Conservation (phyloP, 2,113 vertebrate genomes). For the Erythrocercus mccallii region DNA sequence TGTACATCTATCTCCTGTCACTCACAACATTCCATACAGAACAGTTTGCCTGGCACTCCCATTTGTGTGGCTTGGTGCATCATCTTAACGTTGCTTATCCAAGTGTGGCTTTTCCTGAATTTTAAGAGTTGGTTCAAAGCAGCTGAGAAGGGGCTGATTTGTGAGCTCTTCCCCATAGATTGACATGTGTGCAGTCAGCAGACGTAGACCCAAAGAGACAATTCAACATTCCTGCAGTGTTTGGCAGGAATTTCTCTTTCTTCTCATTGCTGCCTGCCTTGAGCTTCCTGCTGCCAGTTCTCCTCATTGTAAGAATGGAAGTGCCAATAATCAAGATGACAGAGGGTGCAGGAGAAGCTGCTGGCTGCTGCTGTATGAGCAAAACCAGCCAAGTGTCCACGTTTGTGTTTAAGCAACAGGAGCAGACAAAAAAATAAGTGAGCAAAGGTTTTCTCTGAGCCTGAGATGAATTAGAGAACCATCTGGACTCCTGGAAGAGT, state of each 20-base stretch:
- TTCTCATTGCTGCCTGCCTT: not conserved
- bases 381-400: not conserved
- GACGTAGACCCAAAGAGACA: not conserved
- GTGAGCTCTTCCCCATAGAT: not conserved
- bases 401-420: not conserved
- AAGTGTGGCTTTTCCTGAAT: not conserved
- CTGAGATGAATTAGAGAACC: not conserved
- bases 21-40: not conserved
- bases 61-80: not conserved
- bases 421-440: not conserved
- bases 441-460: not conserved
- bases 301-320: not conserved
- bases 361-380: not conserved
- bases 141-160: not conserved
- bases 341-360: not conserved
- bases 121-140: not conserved
- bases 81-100: not conserved
- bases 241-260: not conserved
- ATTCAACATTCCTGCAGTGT: not conserved
- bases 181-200: not conserved
- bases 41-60: not conserved
- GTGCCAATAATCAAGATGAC: not conserved
- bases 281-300: not conserved
- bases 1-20: not conserved
- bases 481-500: not conserved